Evolutionary conservation across 2,797 vertebrate species (phyloP).

Genomic region (Falco naumanni): DNA sequence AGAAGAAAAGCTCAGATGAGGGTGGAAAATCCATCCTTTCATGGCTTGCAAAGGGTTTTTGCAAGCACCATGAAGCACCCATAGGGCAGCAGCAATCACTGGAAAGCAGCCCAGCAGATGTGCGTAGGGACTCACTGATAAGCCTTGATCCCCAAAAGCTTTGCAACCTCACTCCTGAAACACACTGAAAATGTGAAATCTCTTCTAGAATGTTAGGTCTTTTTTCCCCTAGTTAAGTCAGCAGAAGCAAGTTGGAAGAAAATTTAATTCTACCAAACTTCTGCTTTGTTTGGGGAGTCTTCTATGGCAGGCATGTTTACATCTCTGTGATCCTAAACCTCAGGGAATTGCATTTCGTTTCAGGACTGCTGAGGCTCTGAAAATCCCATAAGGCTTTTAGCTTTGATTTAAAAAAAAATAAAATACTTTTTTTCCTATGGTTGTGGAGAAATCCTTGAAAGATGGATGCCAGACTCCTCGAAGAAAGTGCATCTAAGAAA

Average conservation of each 20-base stretch:
- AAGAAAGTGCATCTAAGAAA: background rate
- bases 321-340: slow-evolving; percentile 5
- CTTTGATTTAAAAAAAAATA: background rate
- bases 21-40: background rate
- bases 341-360: slow-evolving; percentile 21
- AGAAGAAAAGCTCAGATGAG: background rate
- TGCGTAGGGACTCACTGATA: background rate
- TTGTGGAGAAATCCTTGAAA: background rate
- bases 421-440: background rate
- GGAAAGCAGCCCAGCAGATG: background rate
- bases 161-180: background rate
- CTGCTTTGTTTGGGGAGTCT: background rate
- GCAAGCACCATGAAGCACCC: background rate
- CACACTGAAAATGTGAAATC: background rate
- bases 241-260: background rate
- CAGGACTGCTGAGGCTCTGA: background rate
- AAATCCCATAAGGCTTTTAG: background rate
- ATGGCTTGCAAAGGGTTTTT: background rate
- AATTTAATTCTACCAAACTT: background rate
- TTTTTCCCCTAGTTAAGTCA: background rate
- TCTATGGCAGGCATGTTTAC: background rate
- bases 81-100: background rate
- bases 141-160: background rate
- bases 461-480: background rate
- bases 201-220: background rate